Evolutionary conservation across 2,797 vertebrate genomes (phyloP).

Genomic region (Premnoplex brunnescens): DNA sequence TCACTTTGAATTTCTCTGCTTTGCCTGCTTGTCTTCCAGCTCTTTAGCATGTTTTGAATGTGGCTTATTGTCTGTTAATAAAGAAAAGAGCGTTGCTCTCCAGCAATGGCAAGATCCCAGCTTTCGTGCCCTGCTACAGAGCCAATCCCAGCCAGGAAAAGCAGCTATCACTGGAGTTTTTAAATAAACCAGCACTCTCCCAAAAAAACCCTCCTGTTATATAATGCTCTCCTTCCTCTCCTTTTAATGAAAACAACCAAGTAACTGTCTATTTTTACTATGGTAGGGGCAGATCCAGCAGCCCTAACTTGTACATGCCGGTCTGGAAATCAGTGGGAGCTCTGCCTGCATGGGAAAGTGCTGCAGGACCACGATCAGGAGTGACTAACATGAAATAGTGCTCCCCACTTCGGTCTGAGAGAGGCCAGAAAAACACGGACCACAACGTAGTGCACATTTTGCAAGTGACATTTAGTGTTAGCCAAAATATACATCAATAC

Average conservation of each 20-base stretch:
- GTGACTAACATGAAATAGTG: neutral
- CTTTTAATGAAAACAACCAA: slow-evolving; percentile 44
- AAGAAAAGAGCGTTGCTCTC: slow-evolving; percentile 41
- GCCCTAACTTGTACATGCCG: neutral
- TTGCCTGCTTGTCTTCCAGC: slow-evolving; percentile 45
- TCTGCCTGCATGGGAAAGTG: neutral
- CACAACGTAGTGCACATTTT: neutral
- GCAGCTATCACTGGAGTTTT: slow-evolving; percentile 34
- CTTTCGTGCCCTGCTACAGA: slow-evolving; percentile 13
- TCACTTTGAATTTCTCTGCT: slow-evolving; percentile 39
- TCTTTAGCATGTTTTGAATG: slow-evolving; percentile 65
- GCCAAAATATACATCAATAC: slow-evolving; percentile 18
- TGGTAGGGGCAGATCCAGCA: neutral
- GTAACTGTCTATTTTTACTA: slow-evolving; percentile 38
- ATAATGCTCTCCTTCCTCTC: slow-evolving; percentile 32
- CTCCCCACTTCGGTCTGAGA: neutral
- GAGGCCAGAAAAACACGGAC: neutral
- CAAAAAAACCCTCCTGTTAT: neutral
- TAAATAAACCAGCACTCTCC: slow-evolving; percentile 4
- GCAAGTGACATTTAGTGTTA: neutral
- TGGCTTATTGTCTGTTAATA: slow-evolving; percentile 53
- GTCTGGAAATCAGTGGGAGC: slow-evolving; percentile 16
- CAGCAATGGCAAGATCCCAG: slow-evolving; percentile 54
- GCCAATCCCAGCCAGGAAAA: slow-evolving; percentile 27
- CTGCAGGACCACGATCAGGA: neutral